These are phyloP conservation scores for Zoanthus sociatus DNA, from an alignment of 92 coral and sea anemone species.

Conservation along the genomic window DNA sequence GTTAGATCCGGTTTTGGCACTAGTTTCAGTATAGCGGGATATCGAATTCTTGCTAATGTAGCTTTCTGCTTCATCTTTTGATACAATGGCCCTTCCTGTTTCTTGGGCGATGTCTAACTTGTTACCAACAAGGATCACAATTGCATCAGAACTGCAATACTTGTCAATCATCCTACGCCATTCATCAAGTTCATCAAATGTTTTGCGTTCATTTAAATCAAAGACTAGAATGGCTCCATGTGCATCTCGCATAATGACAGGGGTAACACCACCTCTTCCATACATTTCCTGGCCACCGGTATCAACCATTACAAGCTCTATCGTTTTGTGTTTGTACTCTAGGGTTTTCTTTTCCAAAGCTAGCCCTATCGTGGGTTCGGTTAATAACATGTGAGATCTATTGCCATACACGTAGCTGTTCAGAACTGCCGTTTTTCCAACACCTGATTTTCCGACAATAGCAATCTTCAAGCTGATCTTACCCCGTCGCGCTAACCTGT, in stretches of 20 bases:
- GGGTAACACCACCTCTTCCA: neutral
- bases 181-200: neutral
- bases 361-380: neutral
- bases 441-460: slow-evolving; percentile 43
- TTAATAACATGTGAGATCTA: too few relatives aligned
- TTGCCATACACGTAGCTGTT: slow-evolving; percentile 17
- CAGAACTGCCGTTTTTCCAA: slow-evolving; percentile 59
- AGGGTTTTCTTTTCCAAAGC: neutral
- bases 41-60: neutral
- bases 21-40: slow-evolving; percentile 19
- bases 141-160: neutral
- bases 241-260: neutral
- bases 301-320: neutral
- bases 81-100: neutral
- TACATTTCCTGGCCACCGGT: slow-evolving; percentile 24
- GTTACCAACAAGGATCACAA: slow-evolving; percentile 25
- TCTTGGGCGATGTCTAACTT: neutral
- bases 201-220: slow-evolving; percentile 1
- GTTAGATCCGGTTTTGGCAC: neutral
- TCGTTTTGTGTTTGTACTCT: neutral
- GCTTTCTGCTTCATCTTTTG: slow-evolving; percentile 28
- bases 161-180: neutral
- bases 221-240: slow-evolving; percentile 17
- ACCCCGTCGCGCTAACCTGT: neutral
- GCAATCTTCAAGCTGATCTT: slow-evolving; percentile 8